Conservation (phyloP, 37 sponge, comb jelly and placozoan genomes). For the Trichoplax adhaerens region DNA sequence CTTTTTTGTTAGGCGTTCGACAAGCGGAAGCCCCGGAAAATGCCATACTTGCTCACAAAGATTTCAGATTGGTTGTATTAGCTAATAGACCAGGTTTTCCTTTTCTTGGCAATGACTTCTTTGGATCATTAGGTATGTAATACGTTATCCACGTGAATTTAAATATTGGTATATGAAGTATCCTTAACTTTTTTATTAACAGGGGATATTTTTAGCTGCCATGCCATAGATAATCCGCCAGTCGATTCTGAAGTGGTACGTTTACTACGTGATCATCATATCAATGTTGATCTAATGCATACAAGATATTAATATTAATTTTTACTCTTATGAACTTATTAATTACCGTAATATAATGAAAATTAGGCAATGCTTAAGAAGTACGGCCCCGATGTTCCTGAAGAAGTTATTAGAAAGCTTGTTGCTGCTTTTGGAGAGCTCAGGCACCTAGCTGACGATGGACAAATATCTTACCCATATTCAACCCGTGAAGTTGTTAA, state of each 20-base stretch:
- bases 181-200: too few species aligned
- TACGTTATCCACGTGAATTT: neutral
- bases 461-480: conserved; percentile 73
- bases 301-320: neutral
- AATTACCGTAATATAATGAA: neutral
- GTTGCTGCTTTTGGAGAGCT: conserved; percentile 66
- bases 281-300: neutral
- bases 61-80: conserved; percentile 76
- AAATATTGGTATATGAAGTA: too few species aligned
- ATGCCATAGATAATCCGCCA: conserved; percentile 84
- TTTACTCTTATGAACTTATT: too few species aligned
- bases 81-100: conserved; percentile 93
- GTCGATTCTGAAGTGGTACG: conserved; percentile 69
- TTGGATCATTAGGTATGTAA: conserved; percentile 40
- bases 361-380: conserved; percentile 49
- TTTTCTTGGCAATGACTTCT: conserved; percentile 91
- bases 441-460: conserved; percentile 62
- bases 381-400: conserved; percentile 57
- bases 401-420: conserved; percentile 42
- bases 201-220: conserved; percentile 81
- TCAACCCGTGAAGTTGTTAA: conserved; percentile 82
- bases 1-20: neutral
- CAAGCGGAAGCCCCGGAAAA: neutral
- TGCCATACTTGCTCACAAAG: conserved; percentile 46
- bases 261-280: neutral